Conservation (phyloP, 2,797 vertebrate genomes). For the Garrulus glandarius region DNA sequence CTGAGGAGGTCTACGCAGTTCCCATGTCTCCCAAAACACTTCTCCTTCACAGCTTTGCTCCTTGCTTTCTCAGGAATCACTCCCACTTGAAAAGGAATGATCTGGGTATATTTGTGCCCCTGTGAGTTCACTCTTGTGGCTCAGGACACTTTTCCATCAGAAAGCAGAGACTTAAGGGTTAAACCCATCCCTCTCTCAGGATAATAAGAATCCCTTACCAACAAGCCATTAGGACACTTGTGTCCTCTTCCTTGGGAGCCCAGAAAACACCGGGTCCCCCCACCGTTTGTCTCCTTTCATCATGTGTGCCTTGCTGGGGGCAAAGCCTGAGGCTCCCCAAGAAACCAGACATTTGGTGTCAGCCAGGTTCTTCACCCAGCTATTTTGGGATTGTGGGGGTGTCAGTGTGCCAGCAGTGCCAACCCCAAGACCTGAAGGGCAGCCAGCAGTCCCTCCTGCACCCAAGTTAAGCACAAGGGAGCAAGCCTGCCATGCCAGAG, state of each 20-base stretch:
- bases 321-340: background rate
- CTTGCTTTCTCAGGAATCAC: background rate
- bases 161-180: background rate
- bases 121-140: background rate
- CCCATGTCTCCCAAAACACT: background rate
- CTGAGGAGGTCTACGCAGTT: background rate
- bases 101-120: background rate
- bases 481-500: background rate
- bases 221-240: background rate
- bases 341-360: background rate
- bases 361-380: background rate
- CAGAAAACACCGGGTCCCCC: background rate
- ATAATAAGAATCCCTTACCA: background rate
- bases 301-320: background rate
- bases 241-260: background rate
- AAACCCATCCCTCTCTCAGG: background rate
- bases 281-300: background rate
- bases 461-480: background rate
- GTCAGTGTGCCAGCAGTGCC: background rate
- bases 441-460: background rate
- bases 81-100: background rate
- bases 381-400: background rate
- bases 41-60: background rate
- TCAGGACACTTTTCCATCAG: background rate
- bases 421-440: background rate